Evolutionary conservation across 2,797 vertebrate species (phyloP), one percentile per base, ranked within the genome.

Genomic region (Hippopotamyrus pictus): DNA sequence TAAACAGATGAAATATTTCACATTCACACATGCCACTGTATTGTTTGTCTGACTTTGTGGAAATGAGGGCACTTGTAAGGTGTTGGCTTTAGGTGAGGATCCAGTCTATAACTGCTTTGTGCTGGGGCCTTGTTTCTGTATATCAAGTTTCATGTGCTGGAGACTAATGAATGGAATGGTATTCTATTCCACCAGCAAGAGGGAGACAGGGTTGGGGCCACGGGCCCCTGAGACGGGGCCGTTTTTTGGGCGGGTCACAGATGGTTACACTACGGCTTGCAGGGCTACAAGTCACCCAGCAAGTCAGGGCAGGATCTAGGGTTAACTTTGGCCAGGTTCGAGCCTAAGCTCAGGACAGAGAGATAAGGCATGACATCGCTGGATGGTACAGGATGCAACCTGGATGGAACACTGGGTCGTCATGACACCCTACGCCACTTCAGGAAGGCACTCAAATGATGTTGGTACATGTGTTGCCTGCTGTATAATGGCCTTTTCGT

Each of bases 11-110:
- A 51, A 85, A 85, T 51, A 85, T 53, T 79, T 82, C 29, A 84
- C 11, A 46, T 5, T 25, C 8, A 41, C 69, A 51, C 25, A 50
- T 8, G 69, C 25, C 14, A 17, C 50, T 62, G 29, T 33, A 53
- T n/a, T 53, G 46, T 86, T 86, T 54, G 89, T 89, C 25, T 89
- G 33, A 76, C 69, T 76, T 89, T 86, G 62, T 87, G 83, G 89
- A 87, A 89, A 89, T 33, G 83, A 87, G 89, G 89, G n/a, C 89
- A 87, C 44, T 89, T 86, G 51, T 87, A 54, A 73, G 84, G 82
- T 65, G 50, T 76, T 14, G 46, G 7, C 8, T 46, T 85, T 85
- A 65, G 7, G 57, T 84, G 37, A 69, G 3, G 65, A 69, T 69
- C 65, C 33, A 33, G 29, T 53, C 54, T n/a, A 1, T 33, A 51